phyloP scores from a whole-genome alignment of 1,140 invertebrate species.

The Penaeus chinensis region DNA sequence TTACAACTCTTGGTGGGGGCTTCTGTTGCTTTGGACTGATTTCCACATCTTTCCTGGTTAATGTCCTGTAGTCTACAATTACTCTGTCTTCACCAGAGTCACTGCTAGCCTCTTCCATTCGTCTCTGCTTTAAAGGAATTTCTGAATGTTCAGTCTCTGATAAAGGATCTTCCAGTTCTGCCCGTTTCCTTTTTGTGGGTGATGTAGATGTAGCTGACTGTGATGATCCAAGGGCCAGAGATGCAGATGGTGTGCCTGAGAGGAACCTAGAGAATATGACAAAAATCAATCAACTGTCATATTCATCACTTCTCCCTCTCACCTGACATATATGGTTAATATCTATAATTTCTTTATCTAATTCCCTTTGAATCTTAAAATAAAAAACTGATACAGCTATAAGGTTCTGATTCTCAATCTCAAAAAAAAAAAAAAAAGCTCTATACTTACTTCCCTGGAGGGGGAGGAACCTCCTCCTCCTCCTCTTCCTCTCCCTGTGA shows the following conservation, averaged over 20 bases:
- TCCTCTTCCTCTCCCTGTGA: constrained; percentile 28
- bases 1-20: not conserved
- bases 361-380: too few relatives aligned
- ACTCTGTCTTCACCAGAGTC: constrained; percentile 23
- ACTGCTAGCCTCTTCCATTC: constrained; percentile 20
- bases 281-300: too few relatives aligned
- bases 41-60: constrained; percentile 31
- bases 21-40: constrained; percentile 29
- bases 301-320: too few relatives aligned
- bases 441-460: not conserved
- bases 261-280: constrained; percentile 1
- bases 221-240: not conserved
- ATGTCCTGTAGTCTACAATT: constrained; percentile 13
- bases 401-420: too few relatives aligned
- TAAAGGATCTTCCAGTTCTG: not conserved
- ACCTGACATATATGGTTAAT: too few relatives aligned
- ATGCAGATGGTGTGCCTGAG: constrained; percentile 20
- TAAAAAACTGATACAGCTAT: too few relatives aligned
- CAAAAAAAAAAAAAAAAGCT: not conserved
- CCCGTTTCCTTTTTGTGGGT: constrained; percentile 30
- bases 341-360: too few relatives aligned
- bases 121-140: constrained; percentile 7
- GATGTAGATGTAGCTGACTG: not conserved
- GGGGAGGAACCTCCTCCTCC: not conserved
- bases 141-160: not conserved